A percentile compares a stretch with the other conserved stretches of the same genome.
Conservation (phyloP, 23 tunicate genomes). For the Diplosoma virens region DNA sequence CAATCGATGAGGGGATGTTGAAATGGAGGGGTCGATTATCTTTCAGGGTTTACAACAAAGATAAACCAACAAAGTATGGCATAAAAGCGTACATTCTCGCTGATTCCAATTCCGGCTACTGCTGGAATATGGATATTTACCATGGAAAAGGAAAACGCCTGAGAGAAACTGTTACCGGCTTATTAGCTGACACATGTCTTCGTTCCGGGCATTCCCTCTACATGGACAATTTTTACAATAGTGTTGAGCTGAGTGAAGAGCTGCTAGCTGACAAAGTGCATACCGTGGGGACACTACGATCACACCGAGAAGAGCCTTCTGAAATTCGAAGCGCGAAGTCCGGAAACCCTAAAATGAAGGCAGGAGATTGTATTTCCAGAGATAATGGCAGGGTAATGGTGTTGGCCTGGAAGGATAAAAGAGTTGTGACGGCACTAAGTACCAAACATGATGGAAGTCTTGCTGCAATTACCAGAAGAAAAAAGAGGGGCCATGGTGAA, state of each 20-base stretch:
- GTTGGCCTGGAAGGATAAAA: slow-evolving; percentile 28
- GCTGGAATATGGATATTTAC: slow-evolving; percentile 42
- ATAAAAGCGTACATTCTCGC: slow-evolving; percentile 36
- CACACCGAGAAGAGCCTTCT: slow-evolving; percentile 31
- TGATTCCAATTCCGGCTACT: slow-evolving; percentile 29
- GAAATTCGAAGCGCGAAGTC: slow-evolving; percentile 2
- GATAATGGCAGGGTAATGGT: slow-evolving; percentile 6
- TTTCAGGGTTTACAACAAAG: slow-evolving; percentile 43
- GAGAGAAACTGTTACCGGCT: slow-evolving; percentile 29
- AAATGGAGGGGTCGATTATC: slow-evolving; percentile 25
- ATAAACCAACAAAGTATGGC: slow-evolving; percentile 39
- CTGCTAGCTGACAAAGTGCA: slow-evolving; percentile 25
- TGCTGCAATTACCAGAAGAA: not conserved
- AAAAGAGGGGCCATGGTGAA: slow-evolving; percentile 3
- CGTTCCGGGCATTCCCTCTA: slow-evolving; percentile 21
- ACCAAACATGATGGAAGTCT: slow-evolving; percentile 19
- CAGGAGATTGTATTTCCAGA: not conserved
- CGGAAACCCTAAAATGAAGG: not conserved
- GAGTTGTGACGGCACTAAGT: slow-evolving; percentile 28
- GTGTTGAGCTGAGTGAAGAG: slow-evolving; percentile 26
- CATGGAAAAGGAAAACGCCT: slow-evolving; percentile 11
- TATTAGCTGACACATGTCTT: slow-evolving; percentile 18
- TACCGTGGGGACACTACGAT: slow-evolving; percentile 25
- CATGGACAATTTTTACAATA: slow-evolving; percentile 39
- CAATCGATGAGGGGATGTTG: slow-evolving; percentile 41